Conservation (phyloP, 2,797 vertebrate genomes). For the Tokudaia tokunoshimensis region DNA sequence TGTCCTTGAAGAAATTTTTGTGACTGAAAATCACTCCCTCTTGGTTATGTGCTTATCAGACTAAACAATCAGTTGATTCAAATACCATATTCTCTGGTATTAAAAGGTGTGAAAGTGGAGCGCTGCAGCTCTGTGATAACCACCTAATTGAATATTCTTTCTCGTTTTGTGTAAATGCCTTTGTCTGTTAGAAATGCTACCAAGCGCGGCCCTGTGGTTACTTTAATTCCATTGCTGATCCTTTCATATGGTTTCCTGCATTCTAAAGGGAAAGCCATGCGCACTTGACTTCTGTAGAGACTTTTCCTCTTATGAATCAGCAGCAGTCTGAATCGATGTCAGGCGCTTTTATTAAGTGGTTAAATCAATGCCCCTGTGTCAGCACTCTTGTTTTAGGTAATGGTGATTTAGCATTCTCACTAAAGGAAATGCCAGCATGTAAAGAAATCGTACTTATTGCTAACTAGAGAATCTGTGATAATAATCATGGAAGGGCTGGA, state of each 20-base stretch:
- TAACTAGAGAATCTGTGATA: not conserved
- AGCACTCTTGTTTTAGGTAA: conserved; percentile 61
- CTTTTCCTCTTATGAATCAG: conserved; percentile 84
- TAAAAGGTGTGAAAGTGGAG: conserved; percentile 61
- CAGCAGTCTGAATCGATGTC: conserved; percentile 74
- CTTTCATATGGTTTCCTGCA: conserved; percentile 85
- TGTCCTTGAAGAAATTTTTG: conserved; percentile 1
- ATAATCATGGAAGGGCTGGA: not conserved
- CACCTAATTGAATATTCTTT: conserved; percentile 79
- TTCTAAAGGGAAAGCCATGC: conserved; percentile 76
- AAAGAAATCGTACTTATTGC: conserved; percentile 35
- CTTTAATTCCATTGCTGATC: conserved; percentile 83
- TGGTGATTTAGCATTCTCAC: conserved; percentile 70
- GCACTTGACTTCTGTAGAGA: conserved; percentile 74
- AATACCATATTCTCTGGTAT: conserved; percentile 10
- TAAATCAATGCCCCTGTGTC: conserved; percentile 66
- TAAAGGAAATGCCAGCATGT: conserved; percentile 44
- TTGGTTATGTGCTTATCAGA: not conserved
- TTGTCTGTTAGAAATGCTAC: conserved; percentile 75
- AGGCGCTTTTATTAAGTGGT: conserved; percentile 82
- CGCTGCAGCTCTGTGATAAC: conserved; percentile 65
- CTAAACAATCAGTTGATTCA: conserved; percentile 36
- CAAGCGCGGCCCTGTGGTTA: conserved; percentile 76
- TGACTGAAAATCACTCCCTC: not conserved
- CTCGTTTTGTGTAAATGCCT: conserved; percentile 72